Evolutionary conservation across 2,113 vertebrate genomes (phyloP).

Genomic region (Phaetusa simplex): DNA sequence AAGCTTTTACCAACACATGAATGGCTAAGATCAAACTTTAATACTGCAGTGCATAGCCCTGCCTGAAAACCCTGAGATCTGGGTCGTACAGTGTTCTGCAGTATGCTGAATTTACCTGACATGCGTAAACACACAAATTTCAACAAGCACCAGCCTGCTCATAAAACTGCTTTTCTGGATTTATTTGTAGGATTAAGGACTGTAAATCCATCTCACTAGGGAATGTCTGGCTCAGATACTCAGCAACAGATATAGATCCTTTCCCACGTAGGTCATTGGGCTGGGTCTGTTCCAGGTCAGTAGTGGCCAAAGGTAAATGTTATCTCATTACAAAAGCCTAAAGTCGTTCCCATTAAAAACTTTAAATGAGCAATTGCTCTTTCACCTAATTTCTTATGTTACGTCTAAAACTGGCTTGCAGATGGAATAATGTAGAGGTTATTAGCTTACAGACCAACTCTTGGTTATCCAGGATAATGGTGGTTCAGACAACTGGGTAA

Average conservation of each 20-base stretch:
- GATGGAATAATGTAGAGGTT: background rate
- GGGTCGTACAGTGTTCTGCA: background rate
- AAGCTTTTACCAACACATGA: background rate
- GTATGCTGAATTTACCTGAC: background rate
- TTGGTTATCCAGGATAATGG: background rate
- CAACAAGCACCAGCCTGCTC: background rate
- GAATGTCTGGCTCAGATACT: background rate
- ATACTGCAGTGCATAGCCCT: background rate
- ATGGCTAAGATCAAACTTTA: background rate
- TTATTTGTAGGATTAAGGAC: constrained; percentile 23
- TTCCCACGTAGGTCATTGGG: background rate
- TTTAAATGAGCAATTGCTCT: background rate
- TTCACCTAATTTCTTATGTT: background rate
- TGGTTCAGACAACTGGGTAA: background rate
- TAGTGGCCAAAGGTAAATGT: background rate
- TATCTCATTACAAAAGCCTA: background rate
- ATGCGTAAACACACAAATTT: background rate
- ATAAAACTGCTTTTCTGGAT: background rate
- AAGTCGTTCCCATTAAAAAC: background rate
- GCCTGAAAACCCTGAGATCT: background rate
- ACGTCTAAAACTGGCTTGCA: background rate
- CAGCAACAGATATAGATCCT: background rate
- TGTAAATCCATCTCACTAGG: background rate
- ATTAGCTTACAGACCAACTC: background rate
- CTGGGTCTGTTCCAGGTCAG: background rate